These are phyloP conservation scores for Netelia melanura DNA, from an alignment of 2,888 invertebrate species.

Conservation along the genomic window DNA sequence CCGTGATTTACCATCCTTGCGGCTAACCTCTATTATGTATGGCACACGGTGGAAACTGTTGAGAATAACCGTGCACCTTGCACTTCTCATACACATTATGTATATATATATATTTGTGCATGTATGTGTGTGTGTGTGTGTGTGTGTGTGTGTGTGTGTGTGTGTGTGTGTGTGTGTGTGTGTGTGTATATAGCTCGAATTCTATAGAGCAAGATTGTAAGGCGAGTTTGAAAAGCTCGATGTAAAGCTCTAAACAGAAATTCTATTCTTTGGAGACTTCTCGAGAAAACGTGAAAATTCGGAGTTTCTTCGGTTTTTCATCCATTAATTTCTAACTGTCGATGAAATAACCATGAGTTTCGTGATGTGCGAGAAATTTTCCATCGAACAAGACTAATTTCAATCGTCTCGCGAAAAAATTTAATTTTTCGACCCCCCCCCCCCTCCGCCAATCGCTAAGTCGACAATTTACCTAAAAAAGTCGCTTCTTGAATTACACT, in stretches of 20 bases:
- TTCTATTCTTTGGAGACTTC: too few species aligned
- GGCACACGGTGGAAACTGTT: slow-evolving; percentile 82
- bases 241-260: background rate
- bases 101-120: slow-evolving; percentile 25
- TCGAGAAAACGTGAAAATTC: too few species aligned
- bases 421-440: too few species aligned
- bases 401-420: too few species aligned
- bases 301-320: too few species aligned
- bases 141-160: slow-evolving; percentile 12
- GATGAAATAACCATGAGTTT: too few species aligned
- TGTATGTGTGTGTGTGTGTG: slow-evolving; percentile 20
- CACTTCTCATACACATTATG: slow-evolving; percentile 69
- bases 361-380: too few species aligned
- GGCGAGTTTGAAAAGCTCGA: slow-evolving; percentile 72
- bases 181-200: slow-evolving; percentile 24
- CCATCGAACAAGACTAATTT: too few species aligned
- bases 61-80: slow-evolving; percentile 82
- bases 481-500: too few species aligned
- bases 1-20: slow-evolving; percentile 84
- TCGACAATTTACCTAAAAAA: too few species aligned
- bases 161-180: slow-evolving; percentile 10
- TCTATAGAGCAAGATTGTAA: slow-evolving; percentile 63
- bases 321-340: too few species aligned
- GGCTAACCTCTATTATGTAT: slow-evolving; percentile 84
- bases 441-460: too few species aligned